Base-by-base conservation (phyloP, 2,888 invertebrate genomes). In the Polyploca ridens region DNA sequence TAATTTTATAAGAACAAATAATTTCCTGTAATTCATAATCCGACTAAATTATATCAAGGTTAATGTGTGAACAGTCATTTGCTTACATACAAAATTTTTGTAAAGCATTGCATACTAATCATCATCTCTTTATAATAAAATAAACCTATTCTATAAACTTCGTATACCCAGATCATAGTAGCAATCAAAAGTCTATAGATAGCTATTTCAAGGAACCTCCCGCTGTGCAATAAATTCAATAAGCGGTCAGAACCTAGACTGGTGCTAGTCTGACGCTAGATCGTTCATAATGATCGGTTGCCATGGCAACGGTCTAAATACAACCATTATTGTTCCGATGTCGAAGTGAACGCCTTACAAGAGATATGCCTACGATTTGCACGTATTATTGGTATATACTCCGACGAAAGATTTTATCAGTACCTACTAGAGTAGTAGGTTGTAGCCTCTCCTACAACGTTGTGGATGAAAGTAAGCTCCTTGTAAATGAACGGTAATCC, bases 231-330 rank as follows among this genome's bases (percentile, higher is more conserved):
- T 63, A 62, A 69, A 70, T 77, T 77, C 67, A 73, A 77, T 77
- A 73, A 74, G 58, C 65, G 64, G 65, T 69, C 71, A 69, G 68
- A 66, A 44, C 19, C 61, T 66, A 70, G 66, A 63, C 65, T 41
- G 19, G 54, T 10, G 19, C 54, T 54, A 61, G 63, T 67, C 68
- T 66, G 65, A 59, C 63, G 64, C 27, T 41, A 27, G 19, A 33
- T 65, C 64, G 65, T 67, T 33, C 58, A 16, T 69, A 74, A 76
- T 76, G 74, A 72, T 69, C 68, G 66, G 73, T 77, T 72, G 78
- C 64, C 67, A 73, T 78, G 63, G 54, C 69, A 63, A 78, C 74
- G 67, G 63, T 70, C 64, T 70, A 66, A 70, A 73, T 76, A 69
- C 67, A 70, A n/a, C 63, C 64, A 63, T 58, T 63, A 58, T 38